Base-by-base conservation (phyloP, 2,888 invertebrate species). In the Papilio elwesi region DNA sequence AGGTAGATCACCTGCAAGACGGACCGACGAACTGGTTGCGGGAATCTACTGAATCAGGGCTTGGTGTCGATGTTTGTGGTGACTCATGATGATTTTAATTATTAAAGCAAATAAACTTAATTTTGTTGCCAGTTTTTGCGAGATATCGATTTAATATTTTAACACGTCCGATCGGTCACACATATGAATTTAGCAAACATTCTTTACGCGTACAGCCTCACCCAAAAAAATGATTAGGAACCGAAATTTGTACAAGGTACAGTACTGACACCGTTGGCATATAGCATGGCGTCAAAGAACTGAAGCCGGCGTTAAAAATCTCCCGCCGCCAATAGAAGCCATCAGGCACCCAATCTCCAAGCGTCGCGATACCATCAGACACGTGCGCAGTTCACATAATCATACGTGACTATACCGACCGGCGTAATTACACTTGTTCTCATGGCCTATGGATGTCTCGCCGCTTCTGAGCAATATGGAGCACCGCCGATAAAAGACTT, bases 341-440 rank as follows among this genome's bases (percentile, higher is more conserved):
- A 72, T 76, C 81, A 78, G 79, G 78, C 83, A 80, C 84, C 81
- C 82, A 83, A 87, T 87, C 85, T 85, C 77, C 82, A 43, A 43
- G 43, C 9, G 9, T 78, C 79, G 75, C 76, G 90, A 91, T 90
- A 86, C 74, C 80, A 90, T 89, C 90, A 75, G 76, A 77, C 85
- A 86, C 91, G 88, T 84, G 81, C 83, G 76, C 77, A 74, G 74
- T 79, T 75, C 80, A 80, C 79, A 76, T 78, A 75, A 74, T 78
- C 75, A 82, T 90, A 93, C 93, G 92, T 92, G 92, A 89, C 83
- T 79, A 82, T 81, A 85, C 85, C 80, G 82, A 85, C 85, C 80
- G 82, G 84, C 82, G 83, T 93, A 93, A 93, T 87, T 90, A 91
- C 90, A 84, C 82, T 85, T 82, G 88, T 93, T 93, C 93, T 87